phyloP scores from a whole-genome alignment of 2,113 vertebrate genomes.

The Hirundichthys speculiger region DNA sequence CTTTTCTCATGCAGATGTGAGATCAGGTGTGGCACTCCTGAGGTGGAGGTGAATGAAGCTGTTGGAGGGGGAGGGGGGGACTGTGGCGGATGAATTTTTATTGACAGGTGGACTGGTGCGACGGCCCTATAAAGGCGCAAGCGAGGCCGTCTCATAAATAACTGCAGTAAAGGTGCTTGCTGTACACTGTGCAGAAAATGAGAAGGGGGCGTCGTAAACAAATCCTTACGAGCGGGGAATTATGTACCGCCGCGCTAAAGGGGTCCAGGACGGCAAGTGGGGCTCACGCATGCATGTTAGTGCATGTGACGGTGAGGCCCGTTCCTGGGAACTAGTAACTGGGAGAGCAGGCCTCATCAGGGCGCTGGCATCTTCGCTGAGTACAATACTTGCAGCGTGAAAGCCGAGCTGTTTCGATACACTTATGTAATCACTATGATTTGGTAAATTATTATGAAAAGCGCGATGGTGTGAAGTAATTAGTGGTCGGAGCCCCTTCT shows the following conservation, averaged over 20 bases:
- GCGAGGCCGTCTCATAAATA: slow-evolving; percentile 69
- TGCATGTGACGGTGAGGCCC: too few species aligned
- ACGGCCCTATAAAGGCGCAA: slow-evolving; percentile 21
- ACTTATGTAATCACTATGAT: slow-evolving; percentile 58
- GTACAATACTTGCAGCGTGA: not conserved
- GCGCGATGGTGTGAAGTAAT: slow-evolving; percentile 54
- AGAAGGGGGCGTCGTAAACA: slow-evolving; percentile 52
- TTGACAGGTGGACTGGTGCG: slow-evolving; percentile 35
- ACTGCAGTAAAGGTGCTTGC: slow-evolving; percentile 67
- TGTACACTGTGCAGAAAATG: slow-evolving; percentile 52
- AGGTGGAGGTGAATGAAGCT: slow-evolving; percentile 55
- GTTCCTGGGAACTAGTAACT: not conserved
- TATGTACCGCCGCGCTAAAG: slow-evolving; percentile 29
- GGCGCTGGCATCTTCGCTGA: not conserved
- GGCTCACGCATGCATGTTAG: slow-evolving; percentile 40
- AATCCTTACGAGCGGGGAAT: slow-evolving; percentile 23
- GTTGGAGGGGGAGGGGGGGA: slow-evolving; percentile 17
- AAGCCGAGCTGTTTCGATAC: slow-evolving; percentile 23
- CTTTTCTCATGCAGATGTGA: slow-evolving; percentile 62
- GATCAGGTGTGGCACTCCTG: slow-evolving; percentile 50
- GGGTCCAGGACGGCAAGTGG: not conserved
- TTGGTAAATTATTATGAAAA: slow-evolving; percentile 55
- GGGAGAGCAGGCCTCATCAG: slow-evolving; percentile 20
- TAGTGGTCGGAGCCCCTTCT: slow-evolving; percentile 38
- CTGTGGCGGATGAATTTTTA: slow-evolving; percentile 37